Base-by-base conservation (phyloP, 2,888 invertebrate genomes). In the Spilarctia lutea region DNA sequence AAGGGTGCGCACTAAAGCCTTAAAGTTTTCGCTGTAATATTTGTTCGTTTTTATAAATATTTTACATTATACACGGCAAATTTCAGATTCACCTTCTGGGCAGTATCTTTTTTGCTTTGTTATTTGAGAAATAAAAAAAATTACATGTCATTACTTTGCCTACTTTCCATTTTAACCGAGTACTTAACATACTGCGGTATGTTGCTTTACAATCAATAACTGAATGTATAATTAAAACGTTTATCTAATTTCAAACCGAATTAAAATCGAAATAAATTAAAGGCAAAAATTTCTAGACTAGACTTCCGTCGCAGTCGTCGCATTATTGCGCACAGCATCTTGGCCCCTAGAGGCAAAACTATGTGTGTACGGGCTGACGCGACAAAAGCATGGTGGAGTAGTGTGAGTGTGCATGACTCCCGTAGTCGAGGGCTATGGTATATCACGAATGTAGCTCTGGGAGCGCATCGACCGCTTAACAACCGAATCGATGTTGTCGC, bases 401-500 rank as follows among this genome's bases (percentile, higher is more conserved):
- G 72, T 77, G 77, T 79, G 74, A 45, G 74, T 80, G 74, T 74
- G 77, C 79, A 66, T 76, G 71, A 74, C 68, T 81, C 68, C 75
- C 56, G 72, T 60, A 76, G 60, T 74, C 68, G 71, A 77, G 80
- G 75, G 80, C 76, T 78, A 77, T 82, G 84, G 81, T 76, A 75
- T 84, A 85, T 78, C 80, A 75, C 80, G 85, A 77, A 83, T 84
- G 84, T 80, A 82, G 85, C 80, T 75, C 84, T 81, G 81, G 84
- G 81, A 82, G 87, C 82, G 76, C 86, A 87, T 86, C 89, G 84
- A 87, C 86, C 87, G 86, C 79, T 82, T 79, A 78, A 81, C 80
- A 81, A 75, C 74, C 79, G 75, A 82, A 90, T 92, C 92, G 83
- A 92, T 93, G 83, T 56, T 72, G 65, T 68, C 73, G 83, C 91